These are phyloP conservation scores for Gavialis gangeticus DNA, from an alignment of 2,113 vertebrate genomes.

Conservation along the genomic window DNA sequence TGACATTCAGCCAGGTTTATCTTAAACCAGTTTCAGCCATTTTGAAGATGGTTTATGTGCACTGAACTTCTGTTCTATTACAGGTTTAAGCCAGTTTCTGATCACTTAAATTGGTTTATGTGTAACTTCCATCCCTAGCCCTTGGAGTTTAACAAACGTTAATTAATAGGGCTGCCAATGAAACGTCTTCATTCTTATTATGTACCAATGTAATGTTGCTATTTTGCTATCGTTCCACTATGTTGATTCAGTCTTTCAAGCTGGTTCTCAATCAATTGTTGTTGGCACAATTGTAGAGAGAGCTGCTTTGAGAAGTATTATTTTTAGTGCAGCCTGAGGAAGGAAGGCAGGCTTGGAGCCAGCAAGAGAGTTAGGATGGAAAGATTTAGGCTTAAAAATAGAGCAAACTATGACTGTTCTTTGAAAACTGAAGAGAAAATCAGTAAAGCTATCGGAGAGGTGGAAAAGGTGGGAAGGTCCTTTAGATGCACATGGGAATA, in stretches of 20 bases:
- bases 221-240: neutral
- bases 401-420: neutral
- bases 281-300: neutral
- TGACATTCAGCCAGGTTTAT: no score
- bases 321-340: neutral
- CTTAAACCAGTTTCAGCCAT: no score
- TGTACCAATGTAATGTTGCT: neutral
- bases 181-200: neutral
- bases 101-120: no score
- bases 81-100: no score
- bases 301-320: neutral
- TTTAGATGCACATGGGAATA: constrained; percentile 35
- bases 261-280: neutral
- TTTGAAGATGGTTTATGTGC: no score
- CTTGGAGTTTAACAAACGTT: neutral
- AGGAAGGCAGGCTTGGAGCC: neutral
- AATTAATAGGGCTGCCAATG: neutral
- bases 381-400: neutral
- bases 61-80: no score
- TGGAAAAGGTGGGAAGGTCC: constrained; percentile 7
- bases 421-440: constrained; percentile 16
- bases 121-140: no score
- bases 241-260: neutral
- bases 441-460: constrained; percentile 10
- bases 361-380: neutral